Evolutionary conservation across 2,113 vertebrate species (phyloP).

Genomic region (Phylloscopus trochiloides): DNA sequence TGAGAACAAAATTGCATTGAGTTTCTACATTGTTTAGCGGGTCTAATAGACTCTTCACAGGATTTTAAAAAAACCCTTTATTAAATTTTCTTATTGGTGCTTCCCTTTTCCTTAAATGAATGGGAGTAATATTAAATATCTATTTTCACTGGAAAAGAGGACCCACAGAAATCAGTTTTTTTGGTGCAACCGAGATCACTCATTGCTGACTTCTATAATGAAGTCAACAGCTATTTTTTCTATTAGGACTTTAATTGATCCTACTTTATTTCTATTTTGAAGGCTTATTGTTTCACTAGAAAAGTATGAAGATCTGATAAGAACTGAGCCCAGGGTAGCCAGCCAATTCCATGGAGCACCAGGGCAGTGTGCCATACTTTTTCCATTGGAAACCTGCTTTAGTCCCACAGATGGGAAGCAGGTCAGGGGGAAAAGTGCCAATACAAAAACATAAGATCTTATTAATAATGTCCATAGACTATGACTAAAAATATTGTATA

Average conservation of each 20-base stretch:
- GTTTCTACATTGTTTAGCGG: not conserved
- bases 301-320: constrained; percentile 21
- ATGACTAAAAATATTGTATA: not conserved
- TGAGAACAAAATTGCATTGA: not conserved
- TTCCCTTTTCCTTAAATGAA: not conserved
- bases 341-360: not conserved
- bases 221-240: not conserved
- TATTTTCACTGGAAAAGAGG: not conserved
- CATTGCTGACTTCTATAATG: not conserved
- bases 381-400: not conserved
- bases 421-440: not conserved
- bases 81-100: not conserved
- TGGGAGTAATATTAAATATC: not conserved
- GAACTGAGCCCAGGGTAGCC: not conserved
- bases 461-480: not conserved
- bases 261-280: not conserved
- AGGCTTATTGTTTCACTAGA: not conserved
- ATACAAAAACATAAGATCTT: not conserved
- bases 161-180: not conserved
- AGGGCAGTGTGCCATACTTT: not conserved
- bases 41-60: not conserved
- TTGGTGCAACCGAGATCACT: not conserved
- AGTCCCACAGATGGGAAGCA: not conserved
- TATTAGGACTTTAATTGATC: not conserved
- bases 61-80: not conserved